Base-by-base conservation (phyloP, 2,888 invertebrate genomes). In the Papilio protenor region DNA sequence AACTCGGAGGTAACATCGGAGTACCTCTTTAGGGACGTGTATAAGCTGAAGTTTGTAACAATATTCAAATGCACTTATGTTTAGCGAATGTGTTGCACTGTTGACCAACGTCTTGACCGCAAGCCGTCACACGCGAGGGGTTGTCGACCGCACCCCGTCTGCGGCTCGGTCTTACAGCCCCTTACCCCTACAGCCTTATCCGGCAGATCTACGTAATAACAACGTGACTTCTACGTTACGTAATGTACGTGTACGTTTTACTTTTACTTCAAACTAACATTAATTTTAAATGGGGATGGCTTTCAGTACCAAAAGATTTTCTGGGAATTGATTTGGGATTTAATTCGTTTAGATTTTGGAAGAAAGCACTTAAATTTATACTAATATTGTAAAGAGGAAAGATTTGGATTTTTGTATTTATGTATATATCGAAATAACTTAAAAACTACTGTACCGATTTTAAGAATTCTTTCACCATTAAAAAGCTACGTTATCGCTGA, bases 71-170 rank as follows among this genome's bases (percentile, higher is more conserved):
- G 75, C 77, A 64, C 21, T 1, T 18, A 71, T 21, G n/a, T 78
- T 78, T 21, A 52, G 49, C 64, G 64, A 16, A 45, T 55, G 40
- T 14, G 2, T 55, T 52, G 40, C 21, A 64, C 45, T 57, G 18
- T 83, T 83, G 89, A 82, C 84, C 87, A 86, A 11, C 84, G 87
- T 91, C 90, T 91, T 91, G 90, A 91, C 91, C 87, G 85, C 83
- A 85, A 80, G 78, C 80, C 70, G 70, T 10, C 52, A 80, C 92
- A 91, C 91, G 92, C 92, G 84, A 91, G 79, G 82, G 91, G 84
- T 89, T 88, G 80, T 40, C 78, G 86, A 85, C 87, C 91, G 86
- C 85, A 84, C 79, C 80, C 73, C 79, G 78, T 73, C 80, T 57
- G 61, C 57, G 76, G 71, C 45, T 55, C 33, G 23, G n/a, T 45